Conservation (phyloP, 2,888 invertebrate species). For the Dyspetes luteomarginatus region DNA sequence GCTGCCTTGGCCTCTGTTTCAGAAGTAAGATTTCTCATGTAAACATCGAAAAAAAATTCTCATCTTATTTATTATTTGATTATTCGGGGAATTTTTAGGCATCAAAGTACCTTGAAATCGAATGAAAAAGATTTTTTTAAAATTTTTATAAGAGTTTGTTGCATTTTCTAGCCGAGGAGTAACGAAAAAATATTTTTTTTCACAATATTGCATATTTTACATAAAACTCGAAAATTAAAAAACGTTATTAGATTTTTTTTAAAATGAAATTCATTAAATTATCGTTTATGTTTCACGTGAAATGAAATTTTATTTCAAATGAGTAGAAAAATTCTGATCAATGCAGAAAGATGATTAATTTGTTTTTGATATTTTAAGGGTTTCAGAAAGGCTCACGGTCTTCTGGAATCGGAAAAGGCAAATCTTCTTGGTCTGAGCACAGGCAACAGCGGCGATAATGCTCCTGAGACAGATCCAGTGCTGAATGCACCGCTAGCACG, state of each 20-base stretch:
- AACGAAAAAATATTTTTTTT: too few relatives aligned
- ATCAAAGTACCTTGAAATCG: too few relatives aligned
- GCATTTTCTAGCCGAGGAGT: too few relatives aligned
- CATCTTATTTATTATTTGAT: not conserved
- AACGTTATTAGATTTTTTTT: too few relatives aligned
- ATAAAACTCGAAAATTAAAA: too few relatives aligned
- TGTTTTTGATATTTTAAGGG: conserved; percentile 81
- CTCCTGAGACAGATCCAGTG: conserved; percentile 83
- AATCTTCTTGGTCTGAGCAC: conserved; percentile 88
- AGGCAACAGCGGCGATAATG: conserved; percentile 77
- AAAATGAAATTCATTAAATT: too few relatives aligned
- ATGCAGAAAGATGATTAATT: not conserved
- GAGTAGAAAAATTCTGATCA: not conserved
- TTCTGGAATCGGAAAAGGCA: conserved; percentile 91
- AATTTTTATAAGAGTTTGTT: too few relatives aligned
- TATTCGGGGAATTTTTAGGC: too few relatives aligned
- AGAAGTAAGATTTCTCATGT: conserved; percentile 78
- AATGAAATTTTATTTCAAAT: not conserved
- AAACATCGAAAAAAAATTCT: not conserved
- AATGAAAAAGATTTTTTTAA: too few relatives aligned
- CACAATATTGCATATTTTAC: too few relatives aligned
- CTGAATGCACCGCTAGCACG: conserved; percentile 87
- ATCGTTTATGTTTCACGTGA: not conserved
- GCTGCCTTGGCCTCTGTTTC: conserved; percentile 87
- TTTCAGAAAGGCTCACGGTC: conserved; percentile 88